phyloP scores from a whole-genome alignment of 2,888 invertebrate species.

The Epirrita christyi region DNA sequence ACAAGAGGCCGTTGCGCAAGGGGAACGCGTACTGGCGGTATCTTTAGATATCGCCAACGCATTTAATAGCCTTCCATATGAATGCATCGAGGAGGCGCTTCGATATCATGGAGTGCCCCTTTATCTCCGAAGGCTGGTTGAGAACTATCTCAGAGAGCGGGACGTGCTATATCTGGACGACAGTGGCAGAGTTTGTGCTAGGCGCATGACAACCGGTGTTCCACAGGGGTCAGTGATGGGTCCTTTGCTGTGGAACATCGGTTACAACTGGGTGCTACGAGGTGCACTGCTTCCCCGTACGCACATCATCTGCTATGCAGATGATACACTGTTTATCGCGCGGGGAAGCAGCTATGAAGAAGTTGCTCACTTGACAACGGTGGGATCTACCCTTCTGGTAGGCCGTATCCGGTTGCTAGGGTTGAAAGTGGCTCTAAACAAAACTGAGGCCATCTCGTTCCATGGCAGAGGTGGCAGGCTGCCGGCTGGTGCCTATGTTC shows the following conservation, averaged over 20 bases:
- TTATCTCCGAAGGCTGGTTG: too few species aligned
- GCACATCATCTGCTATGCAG: slow-evolving; percentile 15
- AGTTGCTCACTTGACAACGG: slow-evolving; percentile 2
- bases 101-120: slow-evolving; percentile 31
- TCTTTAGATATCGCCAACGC: slow-evolving; percentile 40
- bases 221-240: too few species aligned
- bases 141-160: not conserved
- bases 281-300: slow-evolving; percentile 1
- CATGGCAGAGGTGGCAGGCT: not conserved
- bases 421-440: not conserved
- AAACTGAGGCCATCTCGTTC: not conserved
- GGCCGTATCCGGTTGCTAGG: not conserved
- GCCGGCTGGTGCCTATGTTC: not conserved
- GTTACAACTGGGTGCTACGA: too few species aligned
- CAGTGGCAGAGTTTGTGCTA: not conserved
- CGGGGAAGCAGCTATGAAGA: slow-evolving; percentile 14
- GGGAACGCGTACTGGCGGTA: slow-evolving; percentile 34
- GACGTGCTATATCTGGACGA: not conserved
- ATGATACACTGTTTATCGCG: slow-evolving; percentile 12
- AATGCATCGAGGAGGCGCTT: slow-evolving; percentile 37
- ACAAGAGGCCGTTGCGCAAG: slow-evolving; percentile 18
- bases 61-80: slow-evolving; percentile 41
- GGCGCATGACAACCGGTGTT: slow-evolving; percentile 3
- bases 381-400: not conserved
- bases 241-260: too few species aligned